These are phyloP conservation scores for Cephalopterus ornatus DNA, from an alignment of 2,113 vertebrate genomes.

Conservation along the genomic window DNA sequence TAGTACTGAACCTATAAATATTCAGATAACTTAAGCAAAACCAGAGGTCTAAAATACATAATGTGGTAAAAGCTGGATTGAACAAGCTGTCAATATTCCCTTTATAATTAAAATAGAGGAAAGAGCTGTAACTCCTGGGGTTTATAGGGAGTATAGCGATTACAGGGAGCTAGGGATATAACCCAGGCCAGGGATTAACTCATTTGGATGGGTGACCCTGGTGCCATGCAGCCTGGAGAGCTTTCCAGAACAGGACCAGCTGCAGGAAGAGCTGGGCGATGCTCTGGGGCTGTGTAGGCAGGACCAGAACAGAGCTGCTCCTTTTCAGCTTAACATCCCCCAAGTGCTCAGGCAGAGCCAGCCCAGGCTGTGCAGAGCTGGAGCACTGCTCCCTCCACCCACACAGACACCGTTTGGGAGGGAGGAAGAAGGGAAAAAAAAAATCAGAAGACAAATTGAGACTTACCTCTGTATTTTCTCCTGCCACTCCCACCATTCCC, in stretches of 20 bases:
- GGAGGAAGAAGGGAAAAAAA: neutral
- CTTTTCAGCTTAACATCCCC: neutral
- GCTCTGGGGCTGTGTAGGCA: neutral
- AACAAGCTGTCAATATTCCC: neutral
- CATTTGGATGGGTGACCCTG: neutral
- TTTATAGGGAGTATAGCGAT: neutral
- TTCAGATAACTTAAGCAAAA: neutral
- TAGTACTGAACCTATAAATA: neutral
- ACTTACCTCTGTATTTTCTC: neutral
- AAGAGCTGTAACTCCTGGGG: neutral
- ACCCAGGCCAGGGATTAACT: neutral
- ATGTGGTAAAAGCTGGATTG: neutral
- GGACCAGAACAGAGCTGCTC: neutral
- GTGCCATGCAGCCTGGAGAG: neutral
- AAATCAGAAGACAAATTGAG: neutral
- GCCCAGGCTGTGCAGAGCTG: neutral
- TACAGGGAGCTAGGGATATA: neutral
- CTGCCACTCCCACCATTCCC: neutral
- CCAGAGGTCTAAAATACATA: neutral
- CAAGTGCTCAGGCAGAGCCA: neutral
- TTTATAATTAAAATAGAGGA: neutral
- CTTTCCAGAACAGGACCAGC: neutral
- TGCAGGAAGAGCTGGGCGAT: neutral
- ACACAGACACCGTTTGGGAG: neutral
- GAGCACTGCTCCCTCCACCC: slow-evolving; percentile 12